A percentile compares a stretch with the other conserved stretches of the same genome.
Conservation (phyloP, 2,888 invertebrate genomes). For the Monopis laevigella region DNA sequence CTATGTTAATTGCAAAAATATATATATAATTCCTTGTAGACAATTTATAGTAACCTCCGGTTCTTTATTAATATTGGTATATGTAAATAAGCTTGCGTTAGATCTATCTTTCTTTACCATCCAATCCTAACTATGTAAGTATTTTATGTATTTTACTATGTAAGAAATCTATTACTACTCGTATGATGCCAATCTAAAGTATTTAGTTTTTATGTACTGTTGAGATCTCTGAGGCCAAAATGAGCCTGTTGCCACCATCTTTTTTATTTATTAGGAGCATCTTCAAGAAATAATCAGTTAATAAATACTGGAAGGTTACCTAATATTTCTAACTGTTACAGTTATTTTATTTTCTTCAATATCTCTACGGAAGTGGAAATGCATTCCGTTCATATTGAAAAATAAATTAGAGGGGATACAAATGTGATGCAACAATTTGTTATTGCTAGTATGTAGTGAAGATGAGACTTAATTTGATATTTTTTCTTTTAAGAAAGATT, state of each 20-base stretch:
- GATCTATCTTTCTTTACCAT: constrained; percentile 16
- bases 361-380: background rate
- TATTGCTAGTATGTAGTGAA: no score
- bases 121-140: no score
- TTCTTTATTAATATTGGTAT: constrained; percentile 11
- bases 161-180: constrained; percentile 18
- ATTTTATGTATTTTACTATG: no score
- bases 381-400: background rate
- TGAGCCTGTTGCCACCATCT: constrained; percentile 20
- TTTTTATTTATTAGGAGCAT: constrained; percentile 21
- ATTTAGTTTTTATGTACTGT: constrained; percentile 15
- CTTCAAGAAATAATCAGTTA: constrained; percentile 15
- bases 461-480: no score
- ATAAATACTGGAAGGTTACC: background rate
- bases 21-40: constrained; percentile 3
- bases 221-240: constrained; percentile 21
- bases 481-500: no score
- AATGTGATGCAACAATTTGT: no score
- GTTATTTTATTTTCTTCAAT: background rate
- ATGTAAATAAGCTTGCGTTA: constrained; percentile 17
- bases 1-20: constrained; percentile 12
- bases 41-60: constrained; percentile 13
- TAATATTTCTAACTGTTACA: background rate
- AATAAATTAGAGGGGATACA: no score
- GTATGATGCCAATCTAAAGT: constrained; percentile 20